Percentiles rank a stretch among this genome's conserved stretches.
These are phyloP conservation scores for Athalia circularis DNA, from an alignment of 2,888 invertebrate genomes.

Conservation along the genomic window DNA sequence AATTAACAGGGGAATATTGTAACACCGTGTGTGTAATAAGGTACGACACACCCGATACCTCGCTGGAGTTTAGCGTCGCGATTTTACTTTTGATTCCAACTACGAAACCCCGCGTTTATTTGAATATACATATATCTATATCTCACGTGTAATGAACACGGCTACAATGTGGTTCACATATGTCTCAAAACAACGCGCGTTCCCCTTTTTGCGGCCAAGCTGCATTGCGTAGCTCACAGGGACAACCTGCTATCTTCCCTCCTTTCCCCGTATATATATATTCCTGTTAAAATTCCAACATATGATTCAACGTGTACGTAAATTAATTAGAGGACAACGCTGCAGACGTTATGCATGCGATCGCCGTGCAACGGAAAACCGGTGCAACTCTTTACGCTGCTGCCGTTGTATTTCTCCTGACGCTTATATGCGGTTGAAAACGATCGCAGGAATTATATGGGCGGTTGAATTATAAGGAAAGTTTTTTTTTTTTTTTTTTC, in stretches of 20 bases:
- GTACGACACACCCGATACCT: constrained; percentile 25
- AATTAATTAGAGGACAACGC: constrained; percentile 34
- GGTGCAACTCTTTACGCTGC: not conserved
- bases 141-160: constrained; percentile 1
- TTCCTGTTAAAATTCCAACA: constrained; percentile 45
- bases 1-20: constrained; percentile 44
- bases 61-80: not conserved
- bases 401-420: no score
- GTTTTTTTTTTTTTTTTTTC: no score
- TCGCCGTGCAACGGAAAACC: not conserved
- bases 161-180: constrained; percentile 54
- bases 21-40: constrained; percentile 29
- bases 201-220: constrained; percentile 7
- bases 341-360: no score
- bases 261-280: no score
- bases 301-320: constrained; percentile 39
- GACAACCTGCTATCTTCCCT: constrained; percentile 36
- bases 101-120: no score
- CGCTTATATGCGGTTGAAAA: no score
- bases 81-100: no score
- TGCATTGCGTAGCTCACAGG: not conserved
- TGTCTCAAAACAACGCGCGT: constrained; percentile 49
- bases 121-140: no score
- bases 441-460: no score
- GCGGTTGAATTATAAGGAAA: no score